Evolutionary conservation across 2,888 invertebrate genomes (phyloP).

Genomic region (Sylvicola cinctus): DNA sequence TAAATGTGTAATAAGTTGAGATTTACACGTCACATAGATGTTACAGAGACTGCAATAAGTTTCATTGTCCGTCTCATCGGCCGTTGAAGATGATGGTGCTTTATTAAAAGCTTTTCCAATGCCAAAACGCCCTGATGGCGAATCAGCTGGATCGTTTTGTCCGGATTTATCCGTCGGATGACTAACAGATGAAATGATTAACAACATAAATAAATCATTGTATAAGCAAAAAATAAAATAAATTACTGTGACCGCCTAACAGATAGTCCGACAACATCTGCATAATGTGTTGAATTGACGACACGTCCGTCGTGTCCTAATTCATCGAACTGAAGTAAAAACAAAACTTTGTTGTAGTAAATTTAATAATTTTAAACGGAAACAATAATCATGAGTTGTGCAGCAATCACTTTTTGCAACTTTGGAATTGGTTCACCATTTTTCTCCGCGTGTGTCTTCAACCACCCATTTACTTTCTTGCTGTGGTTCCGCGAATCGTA

Average conservation of each 20-base stretch:
- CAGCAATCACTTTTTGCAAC: slow-evolving; percentile 12
- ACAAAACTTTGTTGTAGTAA: too few species aligned
- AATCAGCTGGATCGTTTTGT: slow-evolving; percentile 6
- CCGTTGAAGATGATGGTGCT: neutral
- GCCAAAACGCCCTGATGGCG: slow-evolving; percentile 13
- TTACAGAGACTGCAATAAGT: slow-evolving; percentile 16
- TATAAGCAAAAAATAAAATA: too few species aligned
- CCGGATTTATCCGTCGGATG: too few species aligned
- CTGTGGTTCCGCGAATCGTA: slow-evolving; percentile 33
- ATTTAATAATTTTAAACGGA: too few species aligned
- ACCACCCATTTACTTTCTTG: slow-evolving; percentile 28
- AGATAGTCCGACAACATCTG: too few species aligned
- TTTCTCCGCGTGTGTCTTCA: slow-evolving; percentile 22
- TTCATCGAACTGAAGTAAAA: too few species aligned
- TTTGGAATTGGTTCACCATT: slow-evolving; percentile 24
- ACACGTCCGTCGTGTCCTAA: too few species aligned
- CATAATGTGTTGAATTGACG: too few species aligned
- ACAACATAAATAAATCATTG: too few species aligned
- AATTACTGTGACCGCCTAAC: too few species aligned
- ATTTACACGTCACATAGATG: slow-evolving; percentile 31
- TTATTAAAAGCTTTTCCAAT: slow-evolving; percentile 15
- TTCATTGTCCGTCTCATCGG: neutral
- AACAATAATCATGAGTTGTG: too few species aligned
- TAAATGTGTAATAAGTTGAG: slow-evolving; percentile 38
- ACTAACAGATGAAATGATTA: too few species aligned